These are phyloP conservation scores for Drepana falcataria DNA, from an alignment of 2,888 invertebrate genomes.

Conservation along the genomic window DNA sequence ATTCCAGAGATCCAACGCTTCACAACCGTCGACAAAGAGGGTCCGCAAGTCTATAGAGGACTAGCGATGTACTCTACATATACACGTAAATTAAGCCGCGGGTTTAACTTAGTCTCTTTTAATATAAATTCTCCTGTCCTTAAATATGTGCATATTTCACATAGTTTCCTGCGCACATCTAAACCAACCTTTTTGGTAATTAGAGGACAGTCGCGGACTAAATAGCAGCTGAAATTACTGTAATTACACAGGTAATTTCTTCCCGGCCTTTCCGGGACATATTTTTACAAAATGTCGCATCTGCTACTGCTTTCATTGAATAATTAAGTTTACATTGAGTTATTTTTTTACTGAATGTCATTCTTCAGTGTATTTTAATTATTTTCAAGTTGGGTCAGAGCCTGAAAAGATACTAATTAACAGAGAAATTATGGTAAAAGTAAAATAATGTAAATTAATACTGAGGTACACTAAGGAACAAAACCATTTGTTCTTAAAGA, in stretches of 20 bases:
- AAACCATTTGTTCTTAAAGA: no score
- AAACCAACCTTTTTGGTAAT: conserved; percentile 3
- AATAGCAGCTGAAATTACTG: conserved; percentile 22
- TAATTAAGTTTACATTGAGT: neutral
- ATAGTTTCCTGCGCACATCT: neutral
- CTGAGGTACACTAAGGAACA: no score
- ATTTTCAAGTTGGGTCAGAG: no score
- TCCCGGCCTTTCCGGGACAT: conserved; percentile 1
- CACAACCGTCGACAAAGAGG: no score
- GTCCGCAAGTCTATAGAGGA: no score
- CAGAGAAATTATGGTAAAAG: no score
- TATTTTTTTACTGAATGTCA: neutral
- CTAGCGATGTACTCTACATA: no score
- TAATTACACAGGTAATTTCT: conserved; percentile 26
- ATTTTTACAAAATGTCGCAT: neutral
- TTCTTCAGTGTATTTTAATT: neutral
- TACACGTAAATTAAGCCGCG: no score
- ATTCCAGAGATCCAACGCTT: no score
- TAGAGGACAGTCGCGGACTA: conserved; percentile 4
- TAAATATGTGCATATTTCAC: neutral
- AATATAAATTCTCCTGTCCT: neutral
- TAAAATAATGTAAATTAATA: no score
- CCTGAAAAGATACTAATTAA: no score
- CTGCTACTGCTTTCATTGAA: neutral
- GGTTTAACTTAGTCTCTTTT: no score